Evolutionary conservation across 2,888 invertebrate genomes (phyloP).

Genomic region (Cephalotes varians): DNA sequence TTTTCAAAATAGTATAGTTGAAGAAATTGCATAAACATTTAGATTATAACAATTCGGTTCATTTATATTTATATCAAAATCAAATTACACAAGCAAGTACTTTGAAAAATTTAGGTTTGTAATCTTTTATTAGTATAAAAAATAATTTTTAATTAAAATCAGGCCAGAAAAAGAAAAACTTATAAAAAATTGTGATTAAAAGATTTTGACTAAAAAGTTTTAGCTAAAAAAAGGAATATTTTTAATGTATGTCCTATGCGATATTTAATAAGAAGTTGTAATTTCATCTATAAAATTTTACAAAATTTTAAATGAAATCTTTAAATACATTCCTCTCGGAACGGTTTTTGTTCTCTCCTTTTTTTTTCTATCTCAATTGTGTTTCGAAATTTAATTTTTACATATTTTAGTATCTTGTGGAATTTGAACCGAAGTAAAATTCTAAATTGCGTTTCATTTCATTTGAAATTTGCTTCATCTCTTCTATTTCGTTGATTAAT

Average conservation of each 20-base stretch:
- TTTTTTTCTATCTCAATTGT: background rate
- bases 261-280: background rate
- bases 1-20: background rate
- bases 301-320: background rate
- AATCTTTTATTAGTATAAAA: background rate
- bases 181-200: too few species aligned
- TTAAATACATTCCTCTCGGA: background rate
- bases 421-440: background rate
- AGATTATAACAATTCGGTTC: background rate
- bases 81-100: background rate
- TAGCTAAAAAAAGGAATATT: background rate
- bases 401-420: background rate
- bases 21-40: background rate
- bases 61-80: background rate
- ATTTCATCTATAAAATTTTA: background rate
- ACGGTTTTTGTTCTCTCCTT: background rate
- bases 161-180: too few species aligned
- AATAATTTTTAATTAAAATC: too few species aligned
- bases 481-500: background rate
- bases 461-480: background rate
- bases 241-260: background rate
- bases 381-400: background rate
- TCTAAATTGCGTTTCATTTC: background rate
- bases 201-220: too few species aligned
- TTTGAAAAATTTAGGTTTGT: background rate